Conservation (phyloP, 2,113 vertebrate genomes). For the Leptocoma aspasia region DNA sequence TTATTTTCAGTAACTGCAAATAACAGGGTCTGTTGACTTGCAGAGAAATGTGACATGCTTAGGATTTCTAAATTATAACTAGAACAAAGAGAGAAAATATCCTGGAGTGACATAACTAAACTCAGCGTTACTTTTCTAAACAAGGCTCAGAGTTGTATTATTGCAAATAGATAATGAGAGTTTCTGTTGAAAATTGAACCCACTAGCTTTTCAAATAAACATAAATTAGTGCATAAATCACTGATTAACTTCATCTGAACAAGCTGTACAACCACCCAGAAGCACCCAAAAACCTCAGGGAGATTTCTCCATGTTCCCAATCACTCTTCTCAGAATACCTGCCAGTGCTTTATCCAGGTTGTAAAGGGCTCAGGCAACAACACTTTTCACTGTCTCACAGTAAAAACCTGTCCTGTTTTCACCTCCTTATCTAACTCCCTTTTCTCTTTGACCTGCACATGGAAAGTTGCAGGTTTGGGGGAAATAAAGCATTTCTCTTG, state of each 20-base stretch:
- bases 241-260: not conserved
- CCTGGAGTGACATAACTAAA: not conserved
- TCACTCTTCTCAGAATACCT: not conserved
- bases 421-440: not conserved
- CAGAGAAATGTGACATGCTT: not conserved
- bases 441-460: not conserved
- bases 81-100: not conserved
- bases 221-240: not conserved
- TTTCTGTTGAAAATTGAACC: not conserved
- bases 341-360: not conserved
- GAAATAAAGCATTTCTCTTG: not conserved
- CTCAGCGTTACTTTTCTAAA: not conserved
- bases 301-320: not conserved
- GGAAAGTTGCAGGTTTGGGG: not conserved
- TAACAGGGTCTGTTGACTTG: not conserved
- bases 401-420: not conserved
- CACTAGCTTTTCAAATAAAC: not conserved
- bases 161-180: not conserved
- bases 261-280: not conserved
- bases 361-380: not conserved
- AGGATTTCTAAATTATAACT: not conserved
- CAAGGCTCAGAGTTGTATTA: not conserved
- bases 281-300: not conserved
- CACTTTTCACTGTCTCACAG: not conserved
- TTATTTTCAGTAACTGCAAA: constrained; percentile 20